phyloP scores from a whole-genome alignment of 2,888 invertebrate species.

The Pherbina coryleti region DNA sequence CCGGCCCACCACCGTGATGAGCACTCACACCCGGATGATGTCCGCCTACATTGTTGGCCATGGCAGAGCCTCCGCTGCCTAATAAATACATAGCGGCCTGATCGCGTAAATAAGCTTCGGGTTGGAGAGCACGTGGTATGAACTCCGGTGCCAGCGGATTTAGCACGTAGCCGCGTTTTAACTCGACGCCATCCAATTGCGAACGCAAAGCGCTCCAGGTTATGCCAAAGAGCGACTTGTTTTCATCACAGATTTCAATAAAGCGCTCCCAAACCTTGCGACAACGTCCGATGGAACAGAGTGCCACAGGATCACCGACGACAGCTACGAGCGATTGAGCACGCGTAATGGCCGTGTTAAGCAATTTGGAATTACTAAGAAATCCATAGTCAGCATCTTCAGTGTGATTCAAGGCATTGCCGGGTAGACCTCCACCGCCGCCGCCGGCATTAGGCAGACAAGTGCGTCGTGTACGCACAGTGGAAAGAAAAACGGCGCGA shows the following conservation, averaged over 20 bases:
- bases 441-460: conserved; percentile 70
- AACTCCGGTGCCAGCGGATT: conserved; percentile 87
- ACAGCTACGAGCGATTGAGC: conserved; percentile 87
- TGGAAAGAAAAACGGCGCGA: conserved; percentile 83
- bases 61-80: conserved; percentile 34
- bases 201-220: conserved; percentile 78
- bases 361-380: conserved; percentile 82
- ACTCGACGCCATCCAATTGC: conserved; percentile 80
- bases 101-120: conserved; percentile 70
- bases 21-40: conserved; percentile 54
- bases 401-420: conserved; percentile 57
- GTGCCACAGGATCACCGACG: conserved; percentile 86
- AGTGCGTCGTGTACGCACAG: conserved; percentile 79
- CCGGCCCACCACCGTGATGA: conserved; percentile 48
- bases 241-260: conserved; percentile 79
- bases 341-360: conserved; percentile 86
- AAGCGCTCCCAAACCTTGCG: conserved; percentile 86
- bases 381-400: conserved; percentile 84
- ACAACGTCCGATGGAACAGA: conserved; percentile 85
- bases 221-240: conserved; percentile 79
- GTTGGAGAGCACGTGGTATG: conserved; percentile 75
- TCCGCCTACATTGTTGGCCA: conserved; percentile 42
- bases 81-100: conserved; percentile 66
- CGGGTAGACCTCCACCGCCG: conserved; percentile 46
- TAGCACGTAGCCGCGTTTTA: conserved; percentile 81